Conservation (phyloP, 2,113 vertebrate genomes). For the Lates calcarifer region DNA sequence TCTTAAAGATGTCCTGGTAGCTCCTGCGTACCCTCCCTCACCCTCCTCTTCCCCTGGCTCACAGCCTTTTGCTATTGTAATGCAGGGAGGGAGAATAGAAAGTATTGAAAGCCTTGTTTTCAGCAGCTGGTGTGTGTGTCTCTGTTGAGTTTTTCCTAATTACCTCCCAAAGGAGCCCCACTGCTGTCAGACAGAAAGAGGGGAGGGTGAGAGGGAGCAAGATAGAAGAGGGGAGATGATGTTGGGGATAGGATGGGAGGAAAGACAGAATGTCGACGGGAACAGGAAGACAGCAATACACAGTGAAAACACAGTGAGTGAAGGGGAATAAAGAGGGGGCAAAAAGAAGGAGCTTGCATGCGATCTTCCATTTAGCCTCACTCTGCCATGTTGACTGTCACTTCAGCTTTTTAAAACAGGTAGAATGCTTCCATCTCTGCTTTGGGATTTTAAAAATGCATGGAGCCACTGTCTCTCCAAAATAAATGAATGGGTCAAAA, state of each 20-base stretch:
- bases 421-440: conserved; percentile 37
- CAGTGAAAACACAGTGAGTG: conserved; percentile 19
- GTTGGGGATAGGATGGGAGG: conserved; percentile 48
- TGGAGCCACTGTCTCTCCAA: conserved; percentile 22
- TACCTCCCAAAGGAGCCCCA: conserved; percentile 83
- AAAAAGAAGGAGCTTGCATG: conserved; percentile 21
- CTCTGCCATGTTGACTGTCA: conserved; percentile 57
- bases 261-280: conserved; percentile 47
- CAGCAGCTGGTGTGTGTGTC: conserved; percentile 77
- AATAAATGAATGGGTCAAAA: conserved; percentile 34
- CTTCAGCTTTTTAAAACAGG: conserved; percentile 47
- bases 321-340: conserved; percentile 26
- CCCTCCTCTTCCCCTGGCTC: conserved; percentile 51
- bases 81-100: conserved; percentile 55
- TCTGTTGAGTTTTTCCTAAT: conserved; percentile 85
- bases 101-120: conserved; percentile 76
- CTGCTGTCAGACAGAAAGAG: conserved; percentile 74
- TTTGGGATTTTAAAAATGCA: conserved; percentile 64
- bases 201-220: conserved; percentile 45
- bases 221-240: conserved; percentile 52
- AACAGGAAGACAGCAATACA: conserved; percentile 49
- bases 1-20: conserved; percentile 54
- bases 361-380: conserved; percentile 47
- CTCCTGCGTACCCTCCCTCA: conserved; percentile 24
- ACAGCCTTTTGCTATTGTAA: conserved; percentile 69